Evolutionary conservation across 2,797 vertebrate species (phyloP), one percentile per base, ranked within the genome.

Genomic region (Cynodonichthys magdalenae): DNA sequence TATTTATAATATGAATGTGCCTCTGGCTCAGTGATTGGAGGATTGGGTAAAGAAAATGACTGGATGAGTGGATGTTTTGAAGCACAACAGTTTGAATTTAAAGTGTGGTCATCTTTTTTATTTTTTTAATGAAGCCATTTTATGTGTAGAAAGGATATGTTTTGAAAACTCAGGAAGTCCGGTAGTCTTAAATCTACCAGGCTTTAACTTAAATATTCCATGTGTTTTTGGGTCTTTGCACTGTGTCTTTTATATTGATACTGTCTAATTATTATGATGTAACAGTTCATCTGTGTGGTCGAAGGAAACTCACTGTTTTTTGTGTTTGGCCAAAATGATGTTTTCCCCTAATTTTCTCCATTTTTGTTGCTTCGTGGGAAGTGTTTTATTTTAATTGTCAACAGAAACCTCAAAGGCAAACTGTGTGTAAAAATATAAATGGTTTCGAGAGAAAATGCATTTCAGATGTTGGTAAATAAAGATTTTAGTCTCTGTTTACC

Each of bases 121-220:
- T 24, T 34, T 34, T 34, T 34, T 8, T 31, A 34, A 7, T 10
- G 4, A 34, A 34, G 31, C 7, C 31, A 34, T 34, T 34, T 36
- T 39, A 11, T 12, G 36, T 39, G 36, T 12, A 14, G 3, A 0
- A 49, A 58, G 15, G 29, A 67, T 45, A 54, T 17, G 6, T 41
- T 68, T 20, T 34, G 15, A 60, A 52, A 77, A 70, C 76, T 89
- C 88, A 90, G 88, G 89, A 86, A 81, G 58, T 71, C 59, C 53
- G 28, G 46, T 57, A 42, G 72, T 54, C 46, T 64, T 68, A 76
- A 28, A 66, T 45, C 48, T 44, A 29, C 54, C 44, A 45, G 57
- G 73, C 63, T 61, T 51, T 46, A 4, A 24, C 64, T 34, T 19
- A 45, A 59, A 49, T 50, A 55, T 56, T 63, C 52, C 28, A 53